Evolutionary conservation across 2,797 vertebrate genomes (phyloP).

Genomic region (Coregonus sp.): DNA sequence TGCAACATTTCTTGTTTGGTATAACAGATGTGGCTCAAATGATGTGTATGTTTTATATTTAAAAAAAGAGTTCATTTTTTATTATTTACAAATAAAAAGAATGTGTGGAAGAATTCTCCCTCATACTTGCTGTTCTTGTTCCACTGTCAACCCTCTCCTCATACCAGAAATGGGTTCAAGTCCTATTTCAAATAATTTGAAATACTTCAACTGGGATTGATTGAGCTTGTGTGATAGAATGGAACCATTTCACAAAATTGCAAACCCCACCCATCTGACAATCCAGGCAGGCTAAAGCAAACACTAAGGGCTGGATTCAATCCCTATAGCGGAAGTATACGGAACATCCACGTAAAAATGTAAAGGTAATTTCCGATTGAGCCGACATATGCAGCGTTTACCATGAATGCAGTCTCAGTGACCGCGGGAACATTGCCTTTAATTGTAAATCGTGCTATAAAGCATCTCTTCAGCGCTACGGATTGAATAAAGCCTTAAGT

Average conservation of each 20-base stretch:
- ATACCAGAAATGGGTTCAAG: background rate
- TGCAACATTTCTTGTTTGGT: slow-evolving; percentile 82
- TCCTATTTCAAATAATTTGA: background rate
- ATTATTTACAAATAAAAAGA: slow-evolving; percentile 87
- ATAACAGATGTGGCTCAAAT: slow-evolving; percentile 84
- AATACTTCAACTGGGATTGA: too few relatives aligned
- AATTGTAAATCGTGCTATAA: too few relatives aligned
- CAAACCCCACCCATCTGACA: background rate
- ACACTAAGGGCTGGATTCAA: background rate
- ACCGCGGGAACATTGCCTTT: too few relatives aligned
- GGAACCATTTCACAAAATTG: background rate
- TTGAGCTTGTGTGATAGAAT: too few relatives aligned
- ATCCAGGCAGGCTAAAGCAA: background rate
- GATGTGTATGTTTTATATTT: slow-evolving; percentile 85
- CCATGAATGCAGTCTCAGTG: too few relatives aligned
- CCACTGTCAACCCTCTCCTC: background rate
- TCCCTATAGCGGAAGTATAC: too few relatives aligned
- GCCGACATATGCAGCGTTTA: too few relatives aligned
- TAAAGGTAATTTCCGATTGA: too few relatives aligned
- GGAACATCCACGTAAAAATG: too few relatives aligned
- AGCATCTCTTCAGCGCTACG: too few relatives aligned
- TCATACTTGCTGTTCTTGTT: slow-evolving; percentile 7
- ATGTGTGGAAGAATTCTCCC: slow-evolving; percentile 75
- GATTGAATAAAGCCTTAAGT: background rate
- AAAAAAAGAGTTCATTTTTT: slow-evolving; percentile 79